phyloP scores from a whole-genome alignment of 2,797 vertebrate species.

The Squalus acanthias region DNA sequence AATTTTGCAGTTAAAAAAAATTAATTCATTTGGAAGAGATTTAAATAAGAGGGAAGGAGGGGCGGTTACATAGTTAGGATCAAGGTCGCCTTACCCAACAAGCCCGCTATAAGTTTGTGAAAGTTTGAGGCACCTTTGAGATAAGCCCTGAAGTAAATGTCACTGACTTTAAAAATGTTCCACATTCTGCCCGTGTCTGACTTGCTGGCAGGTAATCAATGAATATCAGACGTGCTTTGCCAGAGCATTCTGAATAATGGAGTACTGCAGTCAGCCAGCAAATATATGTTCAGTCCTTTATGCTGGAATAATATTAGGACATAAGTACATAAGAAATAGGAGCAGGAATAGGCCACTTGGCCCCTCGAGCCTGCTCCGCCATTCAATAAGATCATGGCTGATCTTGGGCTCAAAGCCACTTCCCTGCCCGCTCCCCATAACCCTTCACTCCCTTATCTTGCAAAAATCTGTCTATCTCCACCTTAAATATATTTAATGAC shows the following conservation, averaged over 20 bases:
- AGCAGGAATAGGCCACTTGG: too few relatives aligned
- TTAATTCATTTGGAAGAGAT: background rate
- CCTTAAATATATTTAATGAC: too few relatives aligned
- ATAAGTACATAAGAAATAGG: background rate
- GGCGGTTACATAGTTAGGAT: background rate
- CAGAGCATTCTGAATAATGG: background rate
- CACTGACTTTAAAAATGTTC: background rate
- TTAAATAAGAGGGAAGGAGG: background rate
- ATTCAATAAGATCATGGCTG: too few relatives aligned
- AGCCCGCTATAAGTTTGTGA: background rate
- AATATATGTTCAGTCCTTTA: background rate
- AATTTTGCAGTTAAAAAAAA: background rate
- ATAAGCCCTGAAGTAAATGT: background rate
- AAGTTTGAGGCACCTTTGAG: background rate
- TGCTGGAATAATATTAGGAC: background rate
- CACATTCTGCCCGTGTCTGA: conserved; percentile 1
- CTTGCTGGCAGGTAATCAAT: conserved; percentile 27
- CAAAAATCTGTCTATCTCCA: too few relatives aligned
- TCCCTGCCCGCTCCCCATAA: too few relatives aligned
- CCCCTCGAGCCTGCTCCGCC: too few relatives aligned
- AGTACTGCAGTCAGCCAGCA: background rate
- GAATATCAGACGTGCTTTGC: background rate
- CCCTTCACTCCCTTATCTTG: too few relatives aligned
- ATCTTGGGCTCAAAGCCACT: too few relatives aligned
- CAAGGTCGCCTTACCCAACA: background rate